Percentiles rank a stretch among this genome's conserved stretches.
Conservation (phyloP, 2,888 invertebrate species). For the Ochlodes sylvanus region DNA sequence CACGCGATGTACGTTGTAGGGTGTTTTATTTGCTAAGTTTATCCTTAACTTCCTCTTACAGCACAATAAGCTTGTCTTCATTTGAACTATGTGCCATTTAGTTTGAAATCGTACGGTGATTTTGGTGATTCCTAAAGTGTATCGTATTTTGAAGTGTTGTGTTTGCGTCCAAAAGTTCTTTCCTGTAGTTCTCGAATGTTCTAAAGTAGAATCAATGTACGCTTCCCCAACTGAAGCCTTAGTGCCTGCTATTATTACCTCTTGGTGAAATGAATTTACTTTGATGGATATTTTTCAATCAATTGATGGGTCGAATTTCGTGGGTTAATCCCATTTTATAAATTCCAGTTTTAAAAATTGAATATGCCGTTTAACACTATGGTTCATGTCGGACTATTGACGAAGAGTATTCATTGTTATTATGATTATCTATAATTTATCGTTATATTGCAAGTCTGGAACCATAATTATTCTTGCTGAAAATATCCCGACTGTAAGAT, state of each 20-base stretch:
- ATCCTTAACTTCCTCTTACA: conserved; percentile 52
- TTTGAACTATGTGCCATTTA: conserved; percentile 71
- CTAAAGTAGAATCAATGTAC: conserved; percentile 82
- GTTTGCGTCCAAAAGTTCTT: conserved; percentile 59
- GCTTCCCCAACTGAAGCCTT: conserved; percentile 66
- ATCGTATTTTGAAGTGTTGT: conserved; percentile 46
- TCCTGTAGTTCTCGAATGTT: conserved; percentile 79
- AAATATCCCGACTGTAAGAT: too few relatives aligned
- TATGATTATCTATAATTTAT: too few relatives aligned
- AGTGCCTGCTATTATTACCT: conserved; percentile 49
- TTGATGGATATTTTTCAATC: not conserved
- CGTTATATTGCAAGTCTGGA: too few relatives aligned
- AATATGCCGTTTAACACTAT: too few relatives aligned
- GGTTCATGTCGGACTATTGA: too few relatives aligned
- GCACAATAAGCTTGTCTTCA: conserved; percentile 51
- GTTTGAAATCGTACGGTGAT: conserved; percentile 60
- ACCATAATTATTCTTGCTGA: too few relatives aligned
- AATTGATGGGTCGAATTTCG: too few relatives aligned
- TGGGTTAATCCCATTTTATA: too few relatives aligned
- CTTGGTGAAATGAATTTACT: not conserved
- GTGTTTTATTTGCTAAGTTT: conserved; percentile 47
- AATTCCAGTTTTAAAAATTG: too few relatives aligned
- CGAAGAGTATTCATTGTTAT: too few relatives aligned
- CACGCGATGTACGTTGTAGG: conserved; percentile 57
- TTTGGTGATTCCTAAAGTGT: conserved; percentile 65